Conservation (phyloP, 2,113 vertebrate species). For the Anarrhichthys ocellatus region DNA sequence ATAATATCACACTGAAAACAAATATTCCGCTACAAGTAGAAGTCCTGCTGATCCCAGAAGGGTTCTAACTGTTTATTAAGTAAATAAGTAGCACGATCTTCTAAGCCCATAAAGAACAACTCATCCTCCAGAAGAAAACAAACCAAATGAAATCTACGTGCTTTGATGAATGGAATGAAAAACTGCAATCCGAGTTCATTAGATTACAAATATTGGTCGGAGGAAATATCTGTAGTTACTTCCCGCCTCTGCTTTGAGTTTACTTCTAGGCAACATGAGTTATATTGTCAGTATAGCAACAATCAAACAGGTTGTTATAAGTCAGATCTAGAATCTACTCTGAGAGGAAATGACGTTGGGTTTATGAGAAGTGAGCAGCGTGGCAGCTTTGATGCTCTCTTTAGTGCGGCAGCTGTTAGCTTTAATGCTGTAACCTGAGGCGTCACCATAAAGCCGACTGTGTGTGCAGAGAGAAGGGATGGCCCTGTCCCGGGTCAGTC, state of each 20-base stretch:
- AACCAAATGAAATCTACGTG: background rate
- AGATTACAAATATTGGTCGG: background rate
- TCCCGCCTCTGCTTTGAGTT: no score
- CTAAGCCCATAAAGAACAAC: background rate
- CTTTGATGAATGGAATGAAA: background rate
- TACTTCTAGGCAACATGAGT: background rate
- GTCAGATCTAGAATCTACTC: no score
- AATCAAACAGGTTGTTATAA: no score
- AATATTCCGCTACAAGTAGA: background rate
- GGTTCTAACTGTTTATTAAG: background rate
- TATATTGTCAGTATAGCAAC: background rate
- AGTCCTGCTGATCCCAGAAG: background rate
- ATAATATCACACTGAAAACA: background rate
- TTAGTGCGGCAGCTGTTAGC: constrained; percentile 32
- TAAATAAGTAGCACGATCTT: background rate
- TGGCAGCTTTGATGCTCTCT: constrained; percentile 25
- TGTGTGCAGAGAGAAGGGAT: constrained; percentile 28
- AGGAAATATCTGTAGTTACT: background rate
- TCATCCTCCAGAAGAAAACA: background rate
- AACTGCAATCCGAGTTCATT: background rate
- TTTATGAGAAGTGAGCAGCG: constrained; percentile 8
- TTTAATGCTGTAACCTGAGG: constrained; percentile 32
- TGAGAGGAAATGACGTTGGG: background rate
- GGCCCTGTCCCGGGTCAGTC: constrained; percentile 44
- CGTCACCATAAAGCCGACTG: constrained; percentile 30